Conservation (phyloP, 2,113 vertebrate genomes). For the Halcyon senegalensis region DNA sequence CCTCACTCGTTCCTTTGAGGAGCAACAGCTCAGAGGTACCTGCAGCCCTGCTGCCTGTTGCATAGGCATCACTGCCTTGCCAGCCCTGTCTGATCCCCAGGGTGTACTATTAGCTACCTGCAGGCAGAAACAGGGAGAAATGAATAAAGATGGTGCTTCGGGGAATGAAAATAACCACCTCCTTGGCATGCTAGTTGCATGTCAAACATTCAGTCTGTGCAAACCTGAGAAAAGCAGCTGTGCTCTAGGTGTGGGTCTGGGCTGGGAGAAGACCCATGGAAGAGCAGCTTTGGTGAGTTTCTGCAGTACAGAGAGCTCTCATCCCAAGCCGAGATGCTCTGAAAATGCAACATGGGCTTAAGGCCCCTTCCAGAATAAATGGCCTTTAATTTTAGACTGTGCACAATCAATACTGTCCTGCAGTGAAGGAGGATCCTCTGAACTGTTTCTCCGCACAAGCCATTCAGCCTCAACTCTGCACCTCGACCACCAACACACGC, state of each 20-base stretch:
- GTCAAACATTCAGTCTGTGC: neutral
- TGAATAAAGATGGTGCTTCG: neutral
- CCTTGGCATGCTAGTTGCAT: neutral
- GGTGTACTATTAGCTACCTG: neutral
- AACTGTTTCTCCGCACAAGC: neutral
- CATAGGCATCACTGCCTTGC: rapidly evolving
- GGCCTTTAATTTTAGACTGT: neutral
- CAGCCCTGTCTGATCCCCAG: neutral
- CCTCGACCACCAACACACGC: neutral
- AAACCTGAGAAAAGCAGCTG: neutral
- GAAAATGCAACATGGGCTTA: neutral
- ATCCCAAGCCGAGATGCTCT: neutral
- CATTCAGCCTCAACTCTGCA: neutral
- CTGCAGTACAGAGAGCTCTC: neutral
- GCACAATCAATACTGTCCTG: neutral
- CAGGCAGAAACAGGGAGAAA: neutral
- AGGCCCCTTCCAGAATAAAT: neutral
- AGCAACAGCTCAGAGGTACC: neutral
- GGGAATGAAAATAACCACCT: neutral
- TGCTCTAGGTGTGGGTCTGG: neutral
- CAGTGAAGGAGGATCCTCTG: neutral
- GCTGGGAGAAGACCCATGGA: neutral
- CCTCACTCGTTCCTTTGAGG: neutral
- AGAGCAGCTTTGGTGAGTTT: neutral
- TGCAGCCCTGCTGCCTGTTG: neutral